Evolutionary conservation across 2,797 vertebrate species (phyloP), one percentile per base, ranked within the genome.

Genomic region (Steatocranus sp.): DNA sequence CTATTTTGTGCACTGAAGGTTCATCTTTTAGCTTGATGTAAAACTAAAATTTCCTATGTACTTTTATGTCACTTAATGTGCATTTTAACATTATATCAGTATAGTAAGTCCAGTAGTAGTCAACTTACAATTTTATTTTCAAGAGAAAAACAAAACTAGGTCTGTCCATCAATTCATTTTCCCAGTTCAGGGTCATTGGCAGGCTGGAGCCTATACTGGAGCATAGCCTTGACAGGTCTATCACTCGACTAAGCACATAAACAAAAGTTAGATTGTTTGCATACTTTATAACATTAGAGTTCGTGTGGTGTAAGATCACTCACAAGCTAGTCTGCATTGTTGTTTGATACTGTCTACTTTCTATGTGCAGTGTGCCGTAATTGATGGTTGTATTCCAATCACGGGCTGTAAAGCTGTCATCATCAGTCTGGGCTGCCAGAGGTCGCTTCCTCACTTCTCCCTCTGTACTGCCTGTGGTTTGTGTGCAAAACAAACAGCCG

Each of bases 401-500:
- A 88, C 80, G n/a, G 82, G 78, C 86, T 2, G 80, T 94, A 90
- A 94, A 94, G 81, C 91, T 92, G 93, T 94, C 92, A 92, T 83
- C 89, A 51, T 88, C 82, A 36, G 81, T 73, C 84, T n/a, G 82
- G 5, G 50, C 82, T 91, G 87, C 87, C 91, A 93, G 88, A 84
- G 83, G 85, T 89, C 41, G 20, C 86, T 87, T 91, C 90, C 87
- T 92, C 85, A 32, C 86, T n/a, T 84, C 84, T 83, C 46, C 73
- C 36, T 43, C 61, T 81, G 53, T 20, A 23, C 80, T 9, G 83
- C 78, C 82, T 87, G 82, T 46, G 80, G 89, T 89, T 80, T 90
- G 86, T 89, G 87, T 88, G 88, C 86, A 86, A 83, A 93, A 90
- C 91, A 94, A 93, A 93, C 92, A 92, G 53, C 80, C 89, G 92